phyloP scores from a whole-genome alignment of 2,888 invertebrate genomes.

The Agelastica alni region DNA sequence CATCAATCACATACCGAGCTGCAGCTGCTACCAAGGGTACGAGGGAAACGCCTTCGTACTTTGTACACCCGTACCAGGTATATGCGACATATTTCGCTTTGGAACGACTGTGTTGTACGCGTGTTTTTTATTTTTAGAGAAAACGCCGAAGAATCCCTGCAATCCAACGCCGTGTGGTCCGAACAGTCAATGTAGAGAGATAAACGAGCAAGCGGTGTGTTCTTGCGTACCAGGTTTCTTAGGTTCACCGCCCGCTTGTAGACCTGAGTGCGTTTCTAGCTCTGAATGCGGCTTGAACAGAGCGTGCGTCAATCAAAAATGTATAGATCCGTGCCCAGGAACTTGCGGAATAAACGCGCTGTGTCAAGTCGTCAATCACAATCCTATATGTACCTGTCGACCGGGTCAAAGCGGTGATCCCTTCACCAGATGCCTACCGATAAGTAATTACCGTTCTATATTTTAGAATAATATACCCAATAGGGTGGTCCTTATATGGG shows the following conservation, averaged over 20 bases:
- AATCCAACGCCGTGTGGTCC: constrained; percentile 69
- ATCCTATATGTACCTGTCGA: constrained; percentile 64
- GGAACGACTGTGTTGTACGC: neutral
- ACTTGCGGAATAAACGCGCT: constrained; percentile 62
- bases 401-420: constrained; percentile 61
- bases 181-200: constrained; percentile 57
- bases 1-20: constrained; percentile 76
- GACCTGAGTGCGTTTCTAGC: constrained; percentile 60
- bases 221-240: constrained; percentile 58
- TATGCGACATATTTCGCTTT: constrained; percentile 34
- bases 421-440: constrained; percentile 54
- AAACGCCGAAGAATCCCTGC: constrained; percentile 62
- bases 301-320: constrained; percentile 60
- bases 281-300: constrained; percentile 58
- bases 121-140: constrained; percentile 29
- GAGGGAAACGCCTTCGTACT: constrained; percentile 74
- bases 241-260: constrained; percentile 61
- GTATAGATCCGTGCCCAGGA: constrained; percentile 62
- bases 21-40: constrained; percentile 72
- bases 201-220: constrained; percentile 67
- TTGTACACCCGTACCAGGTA: constrained; percentile 63
- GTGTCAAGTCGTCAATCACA: constrained; percentile 63
- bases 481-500: no score
- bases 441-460: constrained; percentile 36
- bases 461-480: no score